Percentiles rank a stretch among this genome's conserved stretches.
phyloP scores from a whole-genome alignment of 2,797 vertebrate species.

The Myotis findleyi region DNA sequence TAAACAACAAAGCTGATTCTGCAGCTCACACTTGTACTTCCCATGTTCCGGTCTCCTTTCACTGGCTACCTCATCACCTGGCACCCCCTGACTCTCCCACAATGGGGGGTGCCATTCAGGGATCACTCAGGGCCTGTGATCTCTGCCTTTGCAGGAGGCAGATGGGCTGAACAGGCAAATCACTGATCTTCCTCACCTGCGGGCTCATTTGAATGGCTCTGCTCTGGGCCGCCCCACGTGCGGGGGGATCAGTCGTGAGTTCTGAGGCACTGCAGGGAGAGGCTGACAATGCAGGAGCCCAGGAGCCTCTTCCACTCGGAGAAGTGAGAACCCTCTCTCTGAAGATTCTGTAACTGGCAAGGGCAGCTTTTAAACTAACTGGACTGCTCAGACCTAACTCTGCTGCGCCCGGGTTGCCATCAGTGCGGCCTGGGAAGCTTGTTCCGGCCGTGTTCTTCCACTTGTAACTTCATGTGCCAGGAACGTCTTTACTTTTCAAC shows the following conservation, averaged over 20 bases:
- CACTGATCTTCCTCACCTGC: slow-evolving; percentile 9
- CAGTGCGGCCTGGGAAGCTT: background rate
- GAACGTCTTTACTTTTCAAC: background rate
- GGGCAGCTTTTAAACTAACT: background rate
- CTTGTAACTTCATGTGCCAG: background rate
- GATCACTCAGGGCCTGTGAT: slow-evolving; percentile 6
- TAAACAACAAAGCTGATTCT: background rate
- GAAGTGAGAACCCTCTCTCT: background rate
- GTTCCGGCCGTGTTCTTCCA: background rate
- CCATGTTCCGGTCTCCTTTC: background rate
- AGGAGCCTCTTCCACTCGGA: slow-evolving; percentile 26
- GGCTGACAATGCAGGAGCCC: slow-evolving; percentile 41
- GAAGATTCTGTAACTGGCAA: background rate
- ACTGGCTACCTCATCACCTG: accelerated
- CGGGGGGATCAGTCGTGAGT: slow-evolving; percentile 50
- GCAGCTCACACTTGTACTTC: background rate
- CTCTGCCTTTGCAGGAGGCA: background rate
- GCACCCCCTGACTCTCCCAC: background rate
- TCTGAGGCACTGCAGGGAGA: slow-evolving; percentile 58
- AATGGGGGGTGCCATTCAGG: background rate
- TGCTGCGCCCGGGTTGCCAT: background rate
- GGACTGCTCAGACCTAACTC: slow-evolving; percentile 14
- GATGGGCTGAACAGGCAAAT: slow-evolving; percentile 1
- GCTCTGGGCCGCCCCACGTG: background rate
- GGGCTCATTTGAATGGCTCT: slow-evolving; percentile 43